A percentile compares a stretch with the other conserved stretches of the same genome.
Conservation (phyloP, 2,113 vertebrate genomes). For the Romanogobio albipinnatus region DNA sequence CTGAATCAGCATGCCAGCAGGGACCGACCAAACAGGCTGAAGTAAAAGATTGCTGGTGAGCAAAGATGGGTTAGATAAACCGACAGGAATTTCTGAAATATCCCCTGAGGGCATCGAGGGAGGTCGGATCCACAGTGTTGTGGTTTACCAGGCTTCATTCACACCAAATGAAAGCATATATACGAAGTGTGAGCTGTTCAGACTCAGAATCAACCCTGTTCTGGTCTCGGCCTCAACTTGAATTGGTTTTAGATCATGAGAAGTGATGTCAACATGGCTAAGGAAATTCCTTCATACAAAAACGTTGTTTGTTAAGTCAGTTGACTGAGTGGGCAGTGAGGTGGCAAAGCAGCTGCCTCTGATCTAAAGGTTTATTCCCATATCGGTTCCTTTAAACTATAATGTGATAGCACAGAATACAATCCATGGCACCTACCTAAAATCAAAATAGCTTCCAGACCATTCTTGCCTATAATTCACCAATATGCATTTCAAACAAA, state of each 20-base stretch:
- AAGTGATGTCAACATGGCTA: background rate
- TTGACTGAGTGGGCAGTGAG: background rate
- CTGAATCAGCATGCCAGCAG: background rate
- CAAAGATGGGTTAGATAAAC: background rate
- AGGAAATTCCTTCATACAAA: too few species aligned
- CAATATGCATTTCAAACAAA: constrained; percentile 56
- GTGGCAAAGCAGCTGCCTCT: background rate
- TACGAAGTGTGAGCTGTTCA: background rate
- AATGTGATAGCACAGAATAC: constrained; percentile 23
- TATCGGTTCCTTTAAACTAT: background rate
- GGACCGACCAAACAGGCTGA: background rate
- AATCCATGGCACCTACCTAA: constrained; percentile 41
- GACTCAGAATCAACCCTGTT: too few species aligned
- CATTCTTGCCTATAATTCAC: constrained; percentile 56
- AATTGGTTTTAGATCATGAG: too few species aligned
- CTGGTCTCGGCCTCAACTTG: too few species aligned
- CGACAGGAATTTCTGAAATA: too few species aligned
- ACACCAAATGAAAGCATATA: background rate
- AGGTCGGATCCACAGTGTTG: too few species aligned
- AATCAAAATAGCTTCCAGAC: constrained; percentile 23
- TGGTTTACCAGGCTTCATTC: too few species aligned
- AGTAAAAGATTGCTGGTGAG: background rate
- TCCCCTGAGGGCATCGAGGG: too few species aligned
- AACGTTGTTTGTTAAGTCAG: too few species aligned
- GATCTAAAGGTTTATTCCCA: background rate